Percentiles rank a stretch among this genome's conserved stretches.
phyloP scores from a whole-genome alignment of 2,797 vertebrate species.

The Erithacus rubecula region DNA sequence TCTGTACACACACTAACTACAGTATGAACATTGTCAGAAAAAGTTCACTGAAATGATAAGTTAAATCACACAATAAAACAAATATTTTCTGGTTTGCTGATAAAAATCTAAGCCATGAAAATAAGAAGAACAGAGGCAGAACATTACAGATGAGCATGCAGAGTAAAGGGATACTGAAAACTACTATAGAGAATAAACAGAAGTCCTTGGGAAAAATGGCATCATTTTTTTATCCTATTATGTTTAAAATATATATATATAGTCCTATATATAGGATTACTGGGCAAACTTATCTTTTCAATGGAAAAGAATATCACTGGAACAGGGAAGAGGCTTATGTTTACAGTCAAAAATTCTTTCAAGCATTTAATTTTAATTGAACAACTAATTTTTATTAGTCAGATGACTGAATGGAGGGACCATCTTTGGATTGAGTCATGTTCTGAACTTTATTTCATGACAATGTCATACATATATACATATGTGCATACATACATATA shows the following conservation, averaged over 20 bases:
- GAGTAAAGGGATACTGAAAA: not conserved
- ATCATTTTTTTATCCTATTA: not conserved
- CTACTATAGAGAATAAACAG: not conserved
- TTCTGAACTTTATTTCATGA: not conserved
- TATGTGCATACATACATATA: rapidly evolving
- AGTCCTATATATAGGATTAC: not conserved
- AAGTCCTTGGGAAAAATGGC: not conserved
- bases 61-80: not conserved
- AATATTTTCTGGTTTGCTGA: not conserved
- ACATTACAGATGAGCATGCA: not conserved
- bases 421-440: not conserved
- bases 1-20: not conserved
- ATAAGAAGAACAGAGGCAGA: not conserved
- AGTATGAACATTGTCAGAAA: not conserved
- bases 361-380: not conserved
- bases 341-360: not conserved
- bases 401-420: not conserved
- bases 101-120: constrained; percentile 7
- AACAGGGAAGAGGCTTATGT: not conserved
- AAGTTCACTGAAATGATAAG: constrained; percentile 10
- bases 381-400: not conserved
- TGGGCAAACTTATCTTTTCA: not conserved
- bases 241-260: no score
- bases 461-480: not conserved
- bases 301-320: not conserved